phyloP scores from a whole-genome alignment of 2,113 vertebrate species.

The Entosphenus tridentatus region DNA sequence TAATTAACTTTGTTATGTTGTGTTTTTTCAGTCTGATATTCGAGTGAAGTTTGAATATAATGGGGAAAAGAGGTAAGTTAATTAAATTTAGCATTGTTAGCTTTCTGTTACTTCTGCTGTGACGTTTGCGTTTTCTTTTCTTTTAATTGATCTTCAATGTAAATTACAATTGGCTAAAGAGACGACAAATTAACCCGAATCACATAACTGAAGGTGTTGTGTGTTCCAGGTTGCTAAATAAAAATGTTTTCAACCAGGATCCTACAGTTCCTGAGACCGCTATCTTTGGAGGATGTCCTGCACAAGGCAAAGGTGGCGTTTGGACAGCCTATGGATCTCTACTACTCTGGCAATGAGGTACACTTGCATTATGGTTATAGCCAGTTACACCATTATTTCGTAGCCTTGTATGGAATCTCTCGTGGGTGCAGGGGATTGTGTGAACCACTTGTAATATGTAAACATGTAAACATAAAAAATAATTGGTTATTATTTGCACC shows the following conservation, averaged over 20 bases:
- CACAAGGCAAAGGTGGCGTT: conserved; percentile 68
- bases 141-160: conserved; percentile 27
- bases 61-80: conserved; percentile 57
- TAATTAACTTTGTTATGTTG: conserved; percentile 6
- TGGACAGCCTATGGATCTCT: conserved; percentile 58
- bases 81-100: conserved; percentile 11
- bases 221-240: background rate
- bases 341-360: conserved; percentile 93
- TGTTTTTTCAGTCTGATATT: conserved; percentile 46
- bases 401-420: background rate
- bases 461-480: background rate
- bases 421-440: background rate
- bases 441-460: background rate
- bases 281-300: conserved; percentile 64
- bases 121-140: conserved; percentile 6
- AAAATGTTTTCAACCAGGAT: conserved; percentile 26
- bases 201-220: background rate
- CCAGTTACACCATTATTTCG: no score
- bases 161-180: conserved; percentile 15
- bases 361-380: rapidly evolving
- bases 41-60: conserved; percentile 89
- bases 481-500: background rate
- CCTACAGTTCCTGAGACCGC: conserved; percentile 58
- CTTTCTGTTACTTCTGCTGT: background rate
- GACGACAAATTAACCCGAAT: background rate